Evolutionary conservation across 37 sponge, comb jelly and placozoan species (phyloP).

Genomic region (Eunapius fragilis): DNA sequence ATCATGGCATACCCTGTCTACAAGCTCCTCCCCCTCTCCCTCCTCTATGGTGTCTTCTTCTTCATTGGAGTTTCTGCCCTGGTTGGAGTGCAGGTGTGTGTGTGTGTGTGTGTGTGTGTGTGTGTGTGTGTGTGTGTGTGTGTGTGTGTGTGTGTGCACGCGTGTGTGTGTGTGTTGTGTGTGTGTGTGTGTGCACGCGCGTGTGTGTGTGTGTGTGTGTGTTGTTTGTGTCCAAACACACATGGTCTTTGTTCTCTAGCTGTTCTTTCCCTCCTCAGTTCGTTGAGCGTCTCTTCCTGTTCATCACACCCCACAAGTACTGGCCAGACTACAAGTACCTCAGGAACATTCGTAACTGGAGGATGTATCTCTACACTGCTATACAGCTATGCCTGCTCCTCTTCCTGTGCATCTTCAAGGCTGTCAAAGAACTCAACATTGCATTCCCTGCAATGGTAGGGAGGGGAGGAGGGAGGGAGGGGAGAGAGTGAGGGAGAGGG

Average conservation of each 20-base stretch:
- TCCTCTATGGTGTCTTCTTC: constrained; percentile 87
- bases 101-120: too few species aligned
- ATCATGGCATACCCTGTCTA: constrained; percentile 54
- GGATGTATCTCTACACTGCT: constrained; percentile 76
- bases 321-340: constrained; percentile 81
- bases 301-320: constrained; percentile 83
- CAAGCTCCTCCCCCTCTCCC: constrained; percentile 75
- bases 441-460: constrained; percentile 81
- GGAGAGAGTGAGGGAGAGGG: too few species aligned
- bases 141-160: too few species aligned
- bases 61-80: constrained; percentile 86
- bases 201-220: too few species aligned
- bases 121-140: too few species aligned
- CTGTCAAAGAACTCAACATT: constrained; percentile 39
- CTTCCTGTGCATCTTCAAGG: constrained; percentile 53
- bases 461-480: too few species aligned
- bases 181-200: too few species aligned
- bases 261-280: constrained; percentile 46
- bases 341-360: constrained; percentile 71
- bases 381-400: constrained; percentile 68
- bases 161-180: too few species aligned
- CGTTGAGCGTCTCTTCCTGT: constrained; percentile 58
- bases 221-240: not conserved
- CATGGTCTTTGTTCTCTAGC: not conserved
- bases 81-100: constrained; percentile 71